Evolutionary conservation across 2,888 invertebrate genomes (phyloP).

Genomic region (Cheilosia impressa): DNA sequence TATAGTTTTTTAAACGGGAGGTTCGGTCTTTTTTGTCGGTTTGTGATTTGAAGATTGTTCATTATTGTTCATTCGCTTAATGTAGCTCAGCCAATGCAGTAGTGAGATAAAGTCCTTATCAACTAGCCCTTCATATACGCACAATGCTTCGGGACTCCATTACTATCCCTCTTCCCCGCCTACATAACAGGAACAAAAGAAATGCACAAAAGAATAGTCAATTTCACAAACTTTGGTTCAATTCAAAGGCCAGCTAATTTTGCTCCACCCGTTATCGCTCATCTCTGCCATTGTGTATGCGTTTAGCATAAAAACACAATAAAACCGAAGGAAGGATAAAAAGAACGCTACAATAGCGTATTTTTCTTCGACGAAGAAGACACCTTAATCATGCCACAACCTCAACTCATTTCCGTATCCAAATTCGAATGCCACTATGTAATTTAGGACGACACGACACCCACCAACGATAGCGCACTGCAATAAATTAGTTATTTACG

Average conservation of each 20-base stretch:
- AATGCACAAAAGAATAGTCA: background rate
- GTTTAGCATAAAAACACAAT: constrained; percentile 26
- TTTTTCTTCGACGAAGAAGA: background rate
- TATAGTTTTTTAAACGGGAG: too few species aligned
- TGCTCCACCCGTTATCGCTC: background rate
- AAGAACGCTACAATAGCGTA: background rate
- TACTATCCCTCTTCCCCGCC: too few species aligned
- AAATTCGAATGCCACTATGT: constrained; percentile 45
- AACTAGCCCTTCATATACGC: too few species aligned
- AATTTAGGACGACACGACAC: constrained; percentile 28
- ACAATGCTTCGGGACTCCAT: too few species aligned
- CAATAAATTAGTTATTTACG: constrained; percentile 74
- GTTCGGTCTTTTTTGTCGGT: too few species aligned
- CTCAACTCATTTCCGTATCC: constrained; percentile 34
- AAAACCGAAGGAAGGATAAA: background rate
- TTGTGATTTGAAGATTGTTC: too few species aligned
- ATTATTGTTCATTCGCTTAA: too few species aligned
- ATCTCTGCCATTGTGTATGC: background rate
- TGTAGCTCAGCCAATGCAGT: too few species aligned
- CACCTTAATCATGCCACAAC: constrained; percentile 28
- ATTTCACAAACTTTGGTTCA: background rate
- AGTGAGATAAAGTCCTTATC: too few species aligned
- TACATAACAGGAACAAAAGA: background rate
- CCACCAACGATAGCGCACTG: constrained; percentile 50
- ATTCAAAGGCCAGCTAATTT: constrained; percentile 5